Base-by-base conservation (phyloP, 2,888 invertebrate genomes). In the Callosobruchus maculatus region DNA sequence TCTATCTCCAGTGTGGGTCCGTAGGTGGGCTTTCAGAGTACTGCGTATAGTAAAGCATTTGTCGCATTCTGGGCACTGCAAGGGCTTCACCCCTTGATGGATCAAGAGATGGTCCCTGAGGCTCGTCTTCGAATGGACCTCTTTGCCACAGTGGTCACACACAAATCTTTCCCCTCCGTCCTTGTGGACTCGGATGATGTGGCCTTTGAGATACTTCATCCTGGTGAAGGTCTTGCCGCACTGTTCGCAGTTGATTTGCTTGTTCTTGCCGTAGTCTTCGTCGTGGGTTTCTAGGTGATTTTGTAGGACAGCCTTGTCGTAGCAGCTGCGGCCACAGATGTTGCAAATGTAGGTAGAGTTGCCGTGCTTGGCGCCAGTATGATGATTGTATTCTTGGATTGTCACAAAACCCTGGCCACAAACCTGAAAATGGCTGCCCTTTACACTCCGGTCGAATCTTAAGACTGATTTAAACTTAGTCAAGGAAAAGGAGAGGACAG, bases 1-100 rank as follows among this genome's bases (percentile, higher is more conserved):
- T 72, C 82, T 79, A 22, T 86, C 86, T 20, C 87, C 86, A 0
- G 86, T 87, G 74, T 87, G 87, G 0, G 85, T 85, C 20, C 85
- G 80, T 72, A 85, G 79, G 75, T 88, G 88, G 67, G 85, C 80
- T 71, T 84, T 85, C 21, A 88, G 77, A 21, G 85, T 85, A 20
- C 84, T 85, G 30, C 85, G 84, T 70, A 84, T 81, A 0, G 83
- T 83, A 74, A 87, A 88, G n/a, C 82, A 80, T 75, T 85, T 86
- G 0, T 85, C 86, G 76, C 88, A 88, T 70, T 83, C 82, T 20
- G 84, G 83, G 74, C 88, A 88, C 26, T 80, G 77, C n/a, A 82
- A 72, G 0, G 84, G 82, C 71, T 83, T 84, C 0, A 82, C 71
- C 0, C 84, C 83, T 70, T 82, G 77, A 71, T 89, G 89, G 5